Conservation (phyloP, 2,113 vertebrate species). For the Psettodes erumei region DNA sequence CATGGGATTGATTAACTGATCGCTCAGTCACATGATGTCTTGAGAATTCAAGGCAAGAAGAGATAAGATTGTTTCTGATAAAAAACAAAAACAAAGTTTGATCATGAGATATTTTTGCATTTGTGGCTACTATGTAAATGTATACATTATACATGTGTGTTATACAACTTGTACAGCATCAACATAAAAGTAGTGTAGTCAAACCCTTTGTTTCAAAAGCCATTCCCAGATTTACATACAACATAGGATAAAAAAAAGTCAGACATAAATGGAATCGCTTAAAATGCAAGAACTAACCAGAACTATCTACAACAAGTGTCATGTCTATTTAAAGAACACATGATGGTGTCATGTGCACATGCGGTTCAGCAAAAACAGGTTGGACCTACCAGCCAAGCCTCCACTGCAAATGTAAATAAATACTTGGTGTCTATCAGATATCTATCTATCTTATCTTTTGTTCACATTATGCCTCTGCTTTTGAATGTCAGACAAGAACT, state of each 20-base stretch:
- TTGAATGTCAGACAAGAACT: constrained; percentile 41
- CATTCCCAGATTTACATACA: background rate
- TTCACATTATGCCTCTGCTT: constrained; percentile 18
- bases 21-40: constrained; percentile 24
- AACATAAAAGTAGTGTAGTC: background rate
- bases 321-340: background rate
- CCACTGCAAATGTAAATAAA: constrained; percentile 42
- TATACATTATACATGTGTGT: no score
- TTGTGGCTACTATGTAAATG: no score
- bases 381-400: constrained; percentile 29
- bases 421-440: constrained; percentile 23
- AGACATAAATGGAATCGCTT: no score
- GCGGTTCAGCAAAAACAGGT: constrained; percentile 32
- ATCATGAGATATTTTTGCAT: background rate
- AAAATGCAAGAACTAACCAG: no score
- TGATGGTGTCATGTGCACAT: constrained; percentile 7
- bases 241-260: background rate
- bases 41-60: constrained; percentile 26
- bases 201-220: background rate
- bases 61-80: constrained; percentile 1
- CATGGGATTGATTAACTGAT: constrained; percentile 45
- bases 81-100: background rate
- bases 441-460: constrained; percentile 15
- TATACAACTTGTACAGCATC: background rate
- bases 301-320: no score